Percentiles rank a stretch among this genome's conserved stretches.
These are phyloP conservation scores for Tautogolabrus adspersus DNA, from an alignment of 2,113 vertebrate species.

Conservation along the genomic window DNA sequence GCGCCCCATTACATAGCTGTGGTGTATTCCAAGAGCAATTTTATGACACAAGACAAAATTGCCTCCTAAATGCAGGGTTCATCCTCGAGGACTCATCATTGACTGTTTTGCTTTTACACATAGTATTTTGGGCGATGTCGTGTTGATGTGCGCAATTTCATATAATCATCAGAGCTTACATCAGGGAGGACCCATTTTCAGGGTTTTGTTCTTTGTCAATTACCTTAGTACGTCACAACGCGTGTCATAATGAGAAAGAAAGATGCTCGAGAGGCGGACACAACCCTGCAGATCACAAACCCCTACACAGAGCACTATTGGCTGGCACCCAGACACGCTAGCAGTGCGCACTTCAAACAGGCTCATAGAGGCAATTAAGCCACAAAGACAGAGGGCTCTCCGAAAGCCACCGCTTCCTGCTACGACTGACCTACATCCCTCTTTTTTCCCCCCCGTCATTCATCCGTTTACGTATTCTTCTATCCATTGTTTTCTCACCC, in stretches of 20 bases:
- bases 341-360: conserved; percentile 59
- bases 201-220: conserved; percentile 29
- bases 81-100: conserved; percentile 8
- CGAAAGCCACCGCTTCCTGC: conserved; percentile 64
- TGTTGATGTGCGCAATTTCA: conserved; percentile 1
- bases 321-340: conserved; percentile 52
- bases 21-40: conserved; percentile 36
- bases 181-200: neutral
- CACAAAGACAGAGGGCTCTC: conserved; percentile 56
- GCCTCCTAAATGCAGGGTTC: conserved; percentile 25
- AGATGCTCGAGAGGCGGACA: conserved; percentile 11
- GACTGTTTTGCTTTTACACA: conserved; percentile 11
- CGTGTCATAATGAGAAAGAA: conserved; percentile 26
- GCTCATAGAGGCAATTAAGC: conserved; percentile 60
- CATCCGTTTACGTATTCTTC: conserved; percentile 34
- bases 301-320: conserved; percentile 29
- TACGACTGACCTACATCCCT: conserved; percentile 60
- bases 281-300: conserved; percentile 13
- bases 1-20: conserved; percentile 16
- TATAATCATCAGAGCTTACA: conserved; percentile 9
- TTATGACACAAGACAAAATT: conserved; percentile 37
- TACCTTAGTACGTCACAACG: conserved; percentile 8
- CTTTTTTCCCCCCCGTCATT: conserved; percentile 29
- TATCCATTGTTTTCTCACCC: conserved; percentile 44
- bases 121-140: conserved; percentile 1